Evolutionary conservation across 35 echinoderm and acorn worm species (phyloP).

Genomic region (Heliocidaris erythrogramma): DNA sequence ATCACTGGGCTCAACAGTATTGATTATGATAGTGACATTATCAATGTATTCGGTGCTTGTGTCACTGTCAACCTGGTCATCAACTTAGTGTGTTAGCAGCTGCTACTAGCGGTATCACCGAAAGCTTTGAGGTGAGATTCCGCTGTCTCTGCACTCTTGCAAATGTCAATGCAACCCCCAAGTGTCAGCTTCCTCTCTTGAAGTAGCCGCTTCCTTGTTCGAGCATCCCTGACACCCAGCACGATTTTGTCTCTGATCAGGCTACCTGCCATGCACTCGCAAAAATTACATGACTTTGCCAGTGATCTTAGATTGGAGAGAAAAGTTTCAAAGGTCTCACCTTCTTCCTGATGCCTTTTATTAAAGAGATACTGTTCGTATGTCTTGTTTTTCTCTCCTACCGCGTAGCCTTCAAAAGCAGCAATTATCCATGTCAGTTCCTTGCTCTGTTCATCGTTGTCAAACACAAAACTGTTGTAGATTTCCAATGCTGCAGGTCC

Average conservation of each 20-base stretch:
- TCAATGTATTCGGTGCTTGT: slow-evolving; percentile 38
- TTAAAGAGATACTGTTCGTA: slow-evolving; percentile 67
- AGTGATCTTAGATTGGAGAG: slow-evolving; percentile 9
- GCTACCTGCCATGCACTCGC: slow-evolving; percentile 44
- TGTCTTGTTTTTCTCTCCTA: slow-evolving; percentile 54
- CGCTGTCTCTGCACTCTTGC: slow-evolving; percentile 38
- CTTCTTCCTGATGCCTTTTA: slow-evolving; percentile 19
- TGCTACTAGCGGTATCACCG: neutral
- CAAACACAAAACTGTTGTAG: slow-evolving; percentile 46
- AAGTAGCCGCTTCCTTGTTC: neutral
- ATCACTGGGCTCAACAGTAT: neutral
- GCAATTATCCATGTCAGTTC: slow-evolving; percentile 26
- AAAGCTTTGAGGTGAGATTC: slow-evolving; percentile 39
- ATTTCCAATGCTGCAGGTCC: slow-evolving; percentile 19
- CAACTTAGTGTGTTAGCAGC: neutral
- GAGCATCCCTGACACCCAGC: slow-evolving; percentile 15
- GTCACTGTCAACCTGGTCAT: slow-evolving; percentile 32
- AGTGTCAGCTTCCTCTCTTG: slow-evolving; percentile 50
- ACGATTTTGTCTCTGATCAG: slow-evolving; percentile 48
- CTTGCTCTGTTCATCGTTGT: neutral
- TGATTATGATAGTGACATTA: slow-evolving; percentile 6
- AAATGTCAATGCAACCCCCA: slow-evolving; percentile 46
- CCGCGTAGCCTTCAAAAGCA: slow-evolving; percentile 40
- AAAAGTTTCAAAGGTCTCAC: slow-evolving; percentile 46
- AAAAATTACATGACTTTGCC: slow-evolving; percentile 55